These are phyloP conservation scores for Diachrysia chrysitis DNA, from an alignment of 2,888 invertebrate species.

Conservation along the genomic window DNA sequence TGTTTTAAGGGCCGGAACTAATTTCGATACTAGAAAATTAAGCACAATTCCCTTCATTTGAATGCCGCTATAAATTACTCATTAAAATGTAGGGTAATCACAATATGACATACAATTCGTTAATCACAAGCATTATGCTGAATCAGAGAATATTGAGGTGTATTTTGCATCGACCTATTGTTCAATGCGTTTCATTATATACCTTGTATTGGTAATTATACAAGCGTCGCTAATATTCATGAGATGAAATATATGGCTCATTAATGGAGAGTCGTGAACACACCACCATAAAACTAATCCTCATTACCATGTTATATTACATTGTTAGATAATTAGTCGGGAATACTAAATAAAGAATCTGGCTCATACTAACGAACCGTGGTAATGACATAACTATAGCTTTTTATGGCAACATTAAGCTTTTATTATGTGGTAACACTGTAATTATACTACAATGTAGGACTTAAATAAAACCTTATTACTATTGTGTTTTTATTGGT, in stretches of 20 bases:
- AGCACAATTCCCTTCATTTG: not conserved
- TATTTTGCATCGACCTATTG: not conserved
- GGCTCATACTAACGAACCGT: not conserved
- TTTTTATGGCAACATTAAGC: conserved; percentile 8
- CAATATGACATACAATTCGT: not conserved
- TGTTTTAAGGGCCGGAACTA: not conserved
- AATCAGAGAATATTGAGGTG: not conserved
- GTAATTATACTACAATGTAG: not conserved
- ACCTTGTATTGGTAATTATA: not conserved
- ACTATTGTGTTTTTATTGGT: not conserved
- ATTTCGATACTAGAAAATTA: not conserved
- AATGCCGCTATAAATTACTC: not conserved
- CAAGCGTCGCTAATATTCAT: conserved; percentile 23
- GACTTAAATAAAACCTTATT: not conserved
- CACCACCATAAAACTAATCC: conserved; percentile 21
- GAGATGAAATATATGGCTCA: conserved; percentile 4
- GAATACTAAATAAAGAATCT: conserved; percentile 7
- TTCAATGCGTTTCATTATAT: not conserved
- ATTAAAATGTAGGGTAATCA: conserved; percentile 2
- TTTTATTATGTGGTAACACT: conserved; percentile 18
- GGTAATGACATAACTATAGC: conserved; percentile 11
- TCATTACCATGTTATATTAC: conserved; percentile 8
- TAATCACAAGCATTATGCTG: conserved; percentile 5
- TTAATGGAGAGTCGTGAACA: conserved; percentile 30
- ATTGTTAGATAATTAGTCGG: conserved; percentile 27